These are phyloP conservation scores for Myripristis murdjan DNA, from an alignment of 2,797 vertebrate genomes.

Conservation along the genomic window DNA sequence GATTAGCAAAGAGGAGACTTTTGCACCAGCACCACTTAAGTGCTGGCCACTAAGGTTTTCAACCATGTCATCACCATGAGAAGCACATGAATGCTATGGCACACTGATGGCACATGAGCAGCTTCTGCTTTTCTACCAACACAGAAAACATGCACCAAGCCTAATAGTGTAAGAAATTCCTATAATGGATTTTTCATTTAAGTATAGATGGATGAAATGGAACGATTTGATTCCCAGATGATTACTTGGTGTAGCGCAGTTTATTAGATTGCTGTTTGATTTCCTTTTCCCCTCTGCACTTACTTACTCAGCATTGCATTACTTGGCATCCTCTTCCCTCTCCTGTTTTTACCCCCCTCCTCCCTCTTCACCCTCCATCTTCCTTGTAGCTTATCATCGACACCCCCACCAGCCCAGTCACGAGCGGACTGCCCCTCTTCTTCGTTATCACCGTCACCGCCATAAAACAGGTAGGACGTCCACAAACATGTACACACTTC, in stretches of 20 bases:
- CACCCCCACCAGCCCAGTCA: slow-evolving; percentile 96
- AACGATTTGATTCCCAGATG: slow-evolving; percentile 15
- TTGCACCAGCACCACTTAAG: too few relatives aligned
- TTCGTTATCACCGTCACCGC: slow-evolving; percentile 98
- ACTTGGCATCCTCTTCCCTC: slow-evolving; percentile 43
- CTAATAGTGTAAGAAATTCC: too few relatives aligned
- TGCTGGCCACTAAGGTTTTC: too few relatives aligned
- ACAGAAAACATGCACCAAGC: too few relatives aligned
- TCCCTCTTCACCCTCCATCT: not conserved
- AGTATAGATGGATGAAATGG: too few relatives aligned
- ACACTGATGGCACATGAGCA: too few relatives aligned
- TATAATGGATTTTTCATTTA: not conserved
- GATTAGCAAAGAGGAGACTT: too few relatives aligned
- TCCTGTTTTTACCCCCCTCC: slow-evolving; percentile 1
- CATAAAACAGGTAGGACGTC: slow-evolving; percentile 95
- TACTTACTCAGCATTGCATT: slow-evolving; percentile 49
- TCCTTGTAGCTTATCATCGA: slow-evolving; percentile 96
- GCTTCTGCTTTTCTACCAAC: too few relatives aligned
- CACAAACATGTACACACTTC: slow-evolving; percentile 21
- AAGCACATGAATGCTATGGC: too few relatives aligned
- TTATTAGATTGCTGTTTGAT: slow-evolving; percentile 15
- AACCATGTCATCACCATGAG: too few relatives aligned
- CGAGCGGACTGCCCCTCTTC: slow-evolving; percentile 95
- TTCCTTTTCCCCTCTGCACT: slow-evolving; percentile 37
- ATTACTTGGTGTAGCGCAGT: not conserved